Conservation (phyloP, 2,888 invertebrate species). For the Melanargia galathea region DNA sequence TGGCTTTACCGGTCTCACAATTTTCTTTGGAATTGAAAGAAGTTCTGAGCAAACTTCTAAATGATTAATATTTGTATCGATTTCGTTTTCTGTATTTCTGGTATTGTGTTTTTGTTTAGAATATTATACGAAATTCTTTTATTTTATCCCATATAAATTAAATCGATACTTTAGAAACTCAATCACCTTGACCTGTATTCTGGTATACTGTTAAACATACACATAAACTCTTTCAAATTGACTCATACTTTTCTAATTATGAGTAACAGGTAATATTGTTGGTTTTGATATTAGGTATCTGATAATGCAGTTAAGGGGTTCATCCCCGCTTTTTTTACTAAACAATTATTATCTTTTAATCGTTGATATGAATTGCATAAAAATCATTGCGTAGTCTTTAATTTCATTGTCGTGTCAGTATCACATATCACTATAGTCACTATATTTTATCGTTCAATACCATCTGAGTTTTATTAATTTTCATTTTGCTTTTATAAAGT, state of each 20-base stretch:
- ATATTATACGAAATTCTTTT: neutral
- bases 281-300: neutral
- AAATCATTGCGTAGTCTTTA: neutral
- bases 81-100: neutral
- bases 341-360: neutral
- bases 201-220: neutral
- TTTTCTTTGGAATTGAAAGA: slow-evolving; percentile 69
- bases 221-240: neutral
- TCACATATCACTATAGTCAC: slow-evolving; percentile 9
- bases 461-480: slow-evolving; percentile 13
- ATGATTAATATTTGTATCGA: slow-evolving; percentile 42
- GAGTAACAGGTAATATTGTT: slow-evolving; percentile 7
- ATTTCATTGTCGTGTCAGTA: slow-evolving; percentile 11
- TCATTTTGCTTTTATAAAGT: slow-evolving; percentile 17
- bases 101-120: neutral
- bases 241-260: neutral
- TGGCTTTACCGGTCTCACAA: slow-evolving; percentile 70
- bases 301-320: slow-evolving; percentile 9
- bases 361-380: slow-evolving; percentile 10
- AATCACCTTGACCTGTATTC: neutral
- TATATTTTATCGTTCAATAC: slow-evolving; percentile 15
- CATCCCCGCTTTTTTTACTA: slow-evolving; percentile 16
- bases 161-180: neutral
- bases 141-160: neutral
- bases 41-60: slow-evolving; percentile 68